These are phyloP conservation scores for Apis cerana DNA, from an alignment of 1,140 invertebrate genomes.

Conservation along the genomic window DNA sequence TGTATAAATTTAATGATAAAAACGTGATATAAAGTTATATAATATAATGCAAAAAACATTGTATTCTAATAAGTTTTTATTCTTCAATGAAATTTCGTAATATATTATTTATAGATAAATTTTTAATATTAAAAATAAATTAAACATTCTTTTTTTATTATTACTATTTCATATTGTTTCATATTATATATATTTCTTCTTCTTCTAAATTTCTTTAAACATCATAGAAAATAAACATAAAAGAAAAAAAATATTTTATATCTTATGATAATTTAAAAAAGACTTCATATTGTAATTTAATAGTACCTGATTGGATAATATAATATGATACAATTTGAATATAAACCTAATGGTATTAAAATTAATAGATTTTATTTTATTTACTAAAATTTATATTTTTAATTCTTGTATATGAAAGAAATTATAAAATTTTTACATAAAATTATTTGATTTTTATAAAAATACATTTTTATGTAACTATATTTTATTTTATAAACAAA, in stretches of 20 bases:
- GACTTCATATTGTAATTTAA: not conserved
- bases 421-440: not conserved
- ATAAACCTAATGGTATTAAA: not conserved
- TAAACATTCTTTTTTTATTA: constrained; percentile 4
- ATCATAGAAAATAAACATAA: too few relatives aligned
- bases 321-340: not conserved
- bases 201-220: not conserved
- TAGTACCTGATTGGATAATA: constrained; percentile 1
- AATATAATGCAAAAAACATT: not conserved
- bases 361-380: not conserved
- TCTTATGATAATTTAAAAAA: too few relatives aligned
- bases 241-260: too few relatives aligned
- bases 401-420: not conserved
- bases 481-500: too few relatives aligned
- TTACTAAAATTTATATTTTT: not conserved
- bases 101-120: constrained; percentile 10
- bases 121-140: constrained; percentile 18
- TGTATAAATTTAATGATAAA: constrained; percentile 36
- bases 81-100: constrained; percentile 4
- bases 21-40: not conserved
- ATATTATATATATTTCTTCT: not conserved
- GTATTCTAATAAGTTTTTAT: constrained; percentile 7
- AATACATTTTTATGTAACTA: not conserved
- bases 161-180: not conserved
- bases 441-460: not conserved